phyloP scores from a whole-genome alignment of 35 echinoderm and acorn worm species.

The Holothuria glaberrima region DNA sequence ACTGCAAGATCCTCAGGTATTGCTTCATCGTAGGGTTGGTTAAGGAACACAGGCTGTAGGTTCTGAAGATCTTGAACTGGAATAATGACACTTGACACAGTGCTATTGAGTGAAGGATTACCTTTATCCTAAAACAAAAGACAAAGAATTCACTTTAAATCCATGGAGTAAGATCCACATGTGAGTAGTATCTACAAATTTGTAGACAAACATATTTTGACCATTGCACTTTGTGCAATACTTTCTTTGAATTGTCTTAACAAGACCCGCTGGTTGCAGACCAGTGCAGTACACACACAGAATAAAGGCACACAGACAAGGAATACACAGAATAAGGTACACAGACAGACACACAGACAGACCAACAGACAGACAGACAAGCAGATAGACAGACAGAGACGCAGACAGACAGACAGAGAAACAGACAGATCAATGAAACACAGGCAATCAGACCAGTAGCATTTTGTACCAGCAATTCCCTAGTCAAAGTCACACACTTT shows the following conservation, averaged over 20 bases:
- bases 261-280: too few species aligned
- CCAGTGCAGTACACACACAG: too few species aligned
- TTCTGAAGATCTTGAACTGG: slow-evolving; percentile 37
- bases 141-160: background rate
- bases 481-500: too few species aligned
- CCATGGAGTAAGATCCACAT: background rate
- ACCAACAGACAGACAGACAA: background rate
- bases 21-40: slow-evolving; percentile 41
- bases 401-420: background rate
- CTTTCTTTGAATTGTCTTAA: too few species aligned
- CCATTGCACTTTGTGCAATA: background rate
- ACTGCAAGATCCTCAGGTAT: slow-evolving; percentile 14
- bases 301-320: too few species aligned
- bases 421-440: background rate
- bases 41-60: slow-evolving; percentile 27
- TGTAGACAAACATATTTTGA: background rate
- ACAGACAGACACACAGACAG: too few species aligned
- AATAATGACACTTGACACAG: slow-evolving; percentile 35
- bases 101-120: background rate
- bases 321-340: too few species aligned
- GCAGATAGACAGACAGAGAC: background rate
- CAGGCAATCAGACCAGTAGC: too few species aligned
- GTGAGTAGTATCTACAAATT: background rate
- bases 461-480: too few species aligned
- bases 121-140: slow-evolving; percentile 35